Conservation (phyloP, 2,888 invertebrate species). For the Plagodis dolabraria region DNA sequence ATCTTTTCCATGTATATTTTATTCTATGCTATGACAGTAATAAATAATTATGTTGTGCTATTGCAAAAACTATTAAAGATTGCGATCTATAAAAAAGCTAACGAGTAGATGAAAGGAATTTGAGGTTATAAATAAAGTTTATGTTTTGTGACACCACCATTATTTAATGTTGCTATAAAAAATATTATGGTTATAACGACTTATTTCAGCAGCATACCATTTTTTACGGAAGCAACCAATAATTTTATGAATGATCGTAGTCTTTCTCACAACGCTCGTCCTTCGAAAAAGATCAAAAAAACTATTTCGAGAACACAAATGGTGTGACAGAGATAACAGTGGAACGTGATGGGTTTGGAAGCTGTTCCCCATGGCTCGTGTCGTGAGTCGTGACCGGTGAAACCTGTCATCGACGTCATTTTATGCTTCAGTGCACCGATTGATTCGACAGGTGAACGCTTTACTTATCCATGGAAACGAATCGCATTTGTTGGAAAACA, state of each 20-base stretch:
- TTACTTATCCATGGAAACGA: conserved; percentile 4
- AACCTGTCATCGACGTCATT: conserved; percentile 51
- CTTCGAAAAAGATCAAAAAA: conserved; percentile 10
- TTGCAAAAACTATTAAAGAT: no score
- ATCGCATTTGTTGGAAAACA: not conserved
- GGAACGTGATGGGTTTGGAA: conserved; percentile 58
- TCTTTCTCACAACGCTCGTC: not conserved
- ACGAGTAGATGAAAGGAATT: no score
- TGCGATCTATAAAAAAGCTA: no score
- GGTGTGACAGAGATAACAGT: conserved; percentile 45
- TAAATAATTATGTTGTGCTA: no score
- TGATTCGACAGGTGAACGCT: conserved; percentile 66
- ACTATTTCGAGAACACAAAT: conserved; percentile 2
- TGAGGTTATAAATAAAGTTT: no score
- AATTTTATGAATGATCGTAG: no score
- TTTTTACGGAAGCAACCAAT: not conserved
- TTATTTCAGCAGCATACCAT: no score
- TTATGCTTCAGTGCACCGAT: conserved; percentile 67
- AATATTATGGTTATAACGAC: no score
- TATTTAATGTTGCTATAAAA: no score
- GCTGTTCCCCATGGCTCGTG: conserved; percentile 47
- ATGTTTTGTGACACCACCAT: no score
- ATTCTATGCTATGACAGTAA: no score
- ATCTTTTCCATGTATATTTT: no score
- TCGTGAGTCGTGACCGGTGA: conserved; percentile 45